Conservation (phyloP, 2,888 invertebrate species). For the Megalurothrips usitatus region DNA sequence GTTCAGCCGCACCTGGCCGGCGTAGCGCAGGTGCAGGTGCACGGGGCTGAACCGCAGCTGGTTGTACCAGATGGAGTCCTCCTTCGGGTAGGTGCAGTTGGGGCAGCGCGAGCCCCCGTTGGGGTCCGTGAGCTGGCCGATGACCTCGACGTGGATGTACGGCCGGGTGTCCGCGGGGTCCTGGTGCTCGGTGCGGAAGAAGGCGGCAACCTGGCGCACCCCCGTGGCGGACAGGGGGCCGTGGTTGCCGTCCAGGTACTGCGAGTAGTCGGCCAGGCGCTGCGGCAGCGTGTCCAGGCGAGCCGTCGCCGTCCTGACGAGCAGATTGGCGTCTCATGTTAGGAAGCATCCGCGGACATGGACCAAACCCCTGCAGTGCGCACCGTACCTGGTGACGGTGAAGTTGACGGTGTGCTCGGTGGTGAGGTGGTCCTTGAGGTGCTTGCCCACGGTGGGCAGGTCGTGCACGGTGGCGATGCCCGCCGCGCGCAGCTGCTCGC, state of each 20-base stretch:
- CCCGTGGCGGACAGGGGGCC: background rate
- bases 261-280: background rate
- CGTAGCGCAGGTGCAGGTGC: background rate
- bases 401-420: background rate
- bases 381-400: background rate
- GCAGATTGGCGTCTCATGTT: background rate
- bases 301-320: background rate
- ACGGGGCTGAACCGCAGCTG: background rate
- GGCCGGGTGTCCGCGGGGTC: background rate
- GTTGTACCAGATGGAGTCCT: background rate
- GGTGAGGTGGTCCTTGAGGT: background rate
- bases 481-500: slow-evolving; percentile 49
- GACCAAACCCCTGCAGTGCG: background rate
- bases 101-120: background rate
- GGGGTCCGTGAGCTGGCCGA: background rate
- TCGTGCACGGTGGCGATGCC: slow-evolving; percentile 56
- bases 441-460: slow-evolving; percentile 44
- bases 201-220: background rate
- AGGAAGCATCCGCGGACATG: background rate
- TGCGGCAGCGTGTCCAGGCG: background rate
- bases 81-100: background rate
- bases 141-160: background rate
- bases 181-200: background rate
- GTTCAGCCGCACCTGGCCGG: background rate
- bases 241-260: background rate